A percentile compares a stretch with the other conserved stretches of the same genome.
Conservation (phyloP, 2,113 vertebrate genomes). For the Ploceus nigricollis region DNA sequence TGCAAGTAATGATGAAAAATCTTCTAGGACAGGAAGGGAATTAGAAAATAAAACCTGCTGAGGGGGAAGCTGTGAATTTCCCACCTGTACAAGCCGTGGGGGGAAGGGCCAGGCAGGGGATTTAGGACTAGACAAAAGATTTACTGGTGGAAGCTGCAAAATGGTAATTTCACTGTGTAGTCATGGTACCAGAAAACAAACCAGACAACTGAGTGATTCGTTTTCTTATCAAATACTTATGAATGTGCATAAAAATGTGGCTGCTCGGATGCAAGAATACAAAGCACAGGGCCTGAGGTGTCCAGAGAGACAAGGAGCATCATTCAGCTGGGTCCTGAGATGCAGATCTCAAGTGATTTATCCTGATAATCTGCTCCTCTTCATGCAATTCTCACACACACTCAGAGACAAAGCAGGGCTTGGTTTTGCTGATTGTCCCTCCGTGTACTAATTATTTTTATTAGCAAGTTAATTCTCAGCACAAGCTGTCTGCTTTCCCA, state of each 20-base stretch:
- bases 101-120: not conserved
- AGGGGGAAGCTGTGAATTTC: not conserved
- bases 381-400: not conserved
- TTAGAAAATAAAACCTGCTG: not conserved
- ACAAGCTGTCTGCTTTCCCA: not conserved
- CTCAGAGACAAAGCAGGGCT: not conserved
- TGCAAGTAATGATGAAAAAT: not conserved
- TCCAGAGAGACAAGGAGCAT: not conserved
- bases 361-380: not conserved
- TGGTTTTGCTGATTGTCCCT: not conserved
- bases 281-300: not conserved
- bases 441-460: conserved; percentile 11
- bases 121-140: not conserved
- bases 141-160: not conserved
- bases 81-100: not conserved
- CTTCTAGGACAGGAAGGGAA: not conserved
- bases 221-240: not conserved
- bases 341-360: not conserved
- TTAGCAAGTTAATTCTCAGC: not conserved
- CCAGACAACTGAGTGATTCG: not conserved
- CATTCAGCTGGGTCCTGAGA: not conserved
- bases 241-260: not conserved
- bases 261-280: not conserved
- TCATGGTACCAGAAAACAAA: not conserved
- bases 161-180: not conserved